Conservation (phyloP, 2,888 invertebrate genomes). For the Andrena camellia region DNA sequence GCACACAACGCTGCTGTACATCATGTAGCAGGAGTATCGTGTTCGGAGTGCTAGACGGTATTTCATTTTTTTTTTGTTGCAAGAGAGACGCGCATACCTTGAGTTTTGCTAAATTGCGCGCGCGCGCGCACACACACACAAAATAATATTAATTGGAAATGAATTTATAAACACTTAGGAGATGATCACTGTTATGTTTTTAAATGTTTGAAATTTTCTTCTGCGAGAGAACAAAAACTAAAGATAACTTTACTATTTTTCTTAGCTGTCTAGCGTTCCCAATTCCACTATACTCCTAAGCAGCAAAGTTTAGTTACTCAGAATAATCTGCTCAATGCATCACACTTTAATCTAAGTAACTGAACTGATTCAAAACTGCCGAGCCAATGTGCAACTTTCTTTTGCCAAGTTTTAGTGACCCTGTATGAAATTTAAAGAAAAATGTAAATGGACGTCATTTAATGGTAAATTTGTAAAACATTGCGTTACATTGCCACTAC, state of each 20-base stretch:
- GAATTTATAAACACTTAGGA: conserved; percentile 35
- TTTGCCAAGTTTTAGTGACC: conserved; percentile 68
- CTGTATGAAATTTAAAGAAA: conserved; percentile 39
- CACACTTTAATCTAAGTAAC: conserved; percentile 72
- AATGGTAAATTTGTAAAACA: conserved; percentile 34
- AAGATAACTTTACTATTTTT: conserved; percentile 25
- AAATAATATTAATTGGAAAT: too few species aligned
- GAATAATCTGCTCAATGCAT: conserved; percentile 71
- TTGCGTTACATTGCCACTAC: conserved; percentile 14
- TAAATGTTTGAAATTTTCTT: conserved; percentile 47
- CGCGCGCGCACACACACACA: too few species aligned
- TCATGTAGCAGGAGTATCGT: conserved; percentile 73
- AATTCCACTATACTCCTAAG: conserved; percentile 72
- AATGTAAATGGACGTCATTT: conserved; percentile 33
- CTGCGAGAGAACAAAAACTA: conserved; percentile 7
- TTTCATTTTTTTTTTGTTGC: conserved; percentile 40
- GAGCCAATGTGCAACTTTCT: conserved; percentile 73
- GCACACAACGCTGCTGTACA: conserved; percentile 82
- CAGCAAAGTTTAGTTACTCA: conserved; percentile 76
- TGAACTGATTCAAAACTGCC: conserved; percentile 75
- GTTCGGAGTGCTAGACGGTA: conserved; percentile 73
- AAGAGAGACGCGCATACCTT: conserved; percentile 4
- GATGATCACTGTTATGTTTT: conserved; percentile 45
- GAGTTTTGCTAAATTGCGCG: conserved; percentile 41
- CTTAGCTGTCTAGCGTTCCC: conserved; percentile 72